phyloP scores from a whole-genome alignment of 1,140 invertebrate genomes.

The Episyrphus balteatus region DNA sequence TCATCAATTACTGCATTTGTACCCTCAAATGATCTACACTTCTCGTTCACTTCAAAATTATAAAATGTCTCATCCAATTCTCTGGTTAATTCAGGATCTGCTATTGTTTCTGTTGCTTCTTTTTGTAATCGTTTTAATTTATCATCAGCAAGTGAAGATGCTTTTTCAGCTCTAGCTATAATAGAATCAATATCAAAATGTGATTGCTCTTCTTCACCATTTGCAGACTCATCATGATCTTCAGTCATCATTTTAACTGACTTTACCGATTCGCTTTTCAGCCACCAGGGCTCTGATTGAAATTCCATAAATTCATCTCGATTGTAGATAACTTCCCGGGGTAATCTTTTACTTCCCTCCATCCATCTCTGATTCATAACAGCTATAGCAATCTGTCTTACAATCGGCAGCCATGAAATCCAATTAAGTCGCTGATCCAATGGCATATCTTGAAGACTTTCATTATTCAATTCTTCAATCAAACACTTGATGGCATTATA shows the following conservation, averaged over 20 bases:
- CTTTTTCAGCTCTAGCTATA: constrained; percentile 6
- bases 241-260: constrained; percentile 3
- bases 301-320: constrained; percentile 1
- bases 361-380: background rate
- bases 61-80: constrained; percentile 7
- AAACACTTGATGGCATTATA: constrained; percentile 12
- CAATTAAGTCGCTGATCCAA: background rate
- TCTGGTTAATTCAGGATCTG: background rate
- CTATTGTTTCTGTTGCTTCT: background rate
- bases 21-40: background rate
- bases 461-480: constrained; percentile 5
- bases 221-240: background rate
- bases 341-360: background rate
- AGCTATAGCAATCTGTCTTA: constrained; percentile 12
- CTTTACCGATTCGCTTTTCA: constrained; percentile 5
- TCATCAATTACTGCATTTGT: background rate
- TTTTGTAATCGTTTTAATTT: background rate
- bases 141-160: background rate
- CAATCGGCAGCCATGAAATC: constrained; percentile 14
- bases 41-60: constrained; percentile 5
- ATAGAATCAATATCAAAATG: background rate
- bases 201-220: background rate
- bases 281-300: constrained; percentile 8
- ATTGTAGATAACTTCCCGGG: constrained; percentile 3
- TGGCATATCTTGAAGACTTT: background rate